Percentiles rank a stretch among this genome's conserved stretches.
Evolutionary conservation across 2,113 vertebrate species (phyloP).

Genomic region (Xyliphius kryptos): DNA sequence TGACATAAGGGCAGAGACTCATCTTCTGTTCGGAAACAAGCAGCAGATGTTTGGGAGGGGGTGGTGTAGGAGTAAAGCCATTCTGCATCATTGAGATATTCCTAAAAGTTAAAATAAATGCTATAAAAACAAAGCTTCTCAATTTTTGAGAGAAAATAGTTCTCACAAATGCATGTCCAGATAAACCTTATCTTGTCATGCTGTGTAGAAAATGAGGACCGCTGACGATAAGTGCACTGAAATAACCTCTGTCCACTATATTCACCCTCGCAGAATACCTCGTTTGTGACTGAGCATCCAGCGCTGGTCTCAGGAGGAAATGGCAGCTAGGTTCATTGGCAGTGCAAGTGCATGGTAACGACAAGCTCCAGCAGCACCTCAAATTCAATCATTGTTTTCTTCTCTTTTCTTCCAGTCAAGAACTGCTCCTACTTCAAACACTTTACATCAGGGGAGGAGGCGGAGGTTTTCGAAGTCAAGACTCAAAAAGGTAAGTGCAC

Average conservation of each 20-base stretch:
- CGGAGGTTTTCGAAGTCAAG: conserved; percentile 89
- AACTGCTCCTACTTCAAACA: conserved; percentile 98
- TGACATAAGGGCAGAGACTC: no score
- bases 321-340: conserved; percentile 29
- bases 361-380: conserved; percentile 31
- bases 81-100: no score
- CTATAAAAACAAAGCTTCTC: no score
- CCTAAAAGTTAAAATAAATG: no score
- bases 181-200: conserved; percentile 34
- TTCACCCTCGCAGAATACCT: conserved; percentile 18
- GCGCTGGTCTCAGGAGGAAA: conserved; percentile 29
- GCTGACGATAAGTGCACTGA: background rate
- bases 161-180: no score
- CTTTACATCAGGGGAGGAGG: conserved; percentile 87
- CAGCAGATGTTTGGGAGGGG: conserved; percentile 14
- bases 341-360: conserved; percentile 27
- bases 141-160: no score
- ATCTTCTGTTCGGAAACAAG: conserved; percentile 3
- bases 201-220: conserved; percentile 10
- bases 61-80: conserved; percentile 2
- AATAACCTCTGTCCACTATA: conserved; percentile 11
- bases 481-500: conserved; percentile 87
- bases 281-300: no score
- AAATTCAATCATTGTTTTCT: conserved; percentile 44
- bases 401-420: conserved; percentile 68